Evolutionary conservation across 2,113 vertebrate species (phyloP).

Genomic region (Arothron firmamentum): DNA sequence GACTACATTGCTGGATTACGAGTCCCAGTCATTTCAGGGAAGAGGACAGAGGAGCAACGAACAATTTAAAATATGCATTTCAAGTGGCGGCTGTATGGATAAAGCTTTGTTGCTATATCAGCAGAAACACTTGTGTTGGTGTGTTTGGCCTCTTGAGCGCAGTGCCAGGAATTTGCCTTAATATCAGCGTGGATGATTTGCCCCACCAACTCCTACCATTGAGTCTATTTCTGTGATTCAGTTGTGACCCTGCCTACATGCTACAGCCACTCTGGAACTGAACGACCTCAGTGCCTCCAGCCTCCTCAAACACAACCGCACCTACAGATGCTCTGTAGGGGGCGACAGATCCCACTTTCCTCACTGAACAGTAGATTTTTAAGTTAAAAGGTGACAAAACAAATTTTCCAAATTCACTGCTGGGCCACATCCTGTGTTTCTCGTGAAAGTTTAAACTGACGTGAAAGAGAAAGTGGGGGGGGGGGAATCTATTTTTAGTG

Average conservation of each 20-base stretch:
- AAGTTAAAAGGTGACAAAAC: too few relatives aligned
- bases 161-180: slow-evolving; percentile 62
- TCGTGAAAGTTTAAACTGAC: too few relatives aligned
- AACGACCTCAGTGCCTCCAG: slow-evolving; percentile 55
- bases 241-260: slow-evolving; percentile 37
- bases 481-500: not conserved
- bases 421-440: too few relatives aligned
- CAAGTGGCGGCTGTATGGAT: slow-evolving; percentile 41
- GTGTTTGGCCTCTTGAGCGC: slow-evolving; percentile 30
- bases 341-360: too few relatives aligned
- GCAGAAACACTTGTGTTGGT: slow-evolving; percentile 31
- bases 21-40: slow-evolving; percentile 74
- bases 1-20: slow-evolving; percentile 66
- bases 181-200: slow-evolving; percentile 48
- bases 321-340: not conserved
- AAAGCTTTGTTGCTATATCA: slow-evolving; percentile 43
- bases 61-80: slow-evolving; percentile 58
- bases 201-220: slow-evolving; percentile 5
- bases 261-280: slow-evolving; percentile 28
- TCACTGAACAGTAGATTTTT: too few relatives aligned
- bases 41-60: slow-evolving; percentile 38
- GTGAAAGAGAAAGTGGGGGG: too few relatives aligned
- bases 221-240: slow-evolving; percentile 33
- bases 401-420: too few relatives aligned
- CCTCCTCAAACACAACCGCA: slow-evolving; percentile 6